Evolutionary conservation across 2,888 invertebrate genomes (phyloP).

Genomic region (Stratiomys singularior): DNA sequence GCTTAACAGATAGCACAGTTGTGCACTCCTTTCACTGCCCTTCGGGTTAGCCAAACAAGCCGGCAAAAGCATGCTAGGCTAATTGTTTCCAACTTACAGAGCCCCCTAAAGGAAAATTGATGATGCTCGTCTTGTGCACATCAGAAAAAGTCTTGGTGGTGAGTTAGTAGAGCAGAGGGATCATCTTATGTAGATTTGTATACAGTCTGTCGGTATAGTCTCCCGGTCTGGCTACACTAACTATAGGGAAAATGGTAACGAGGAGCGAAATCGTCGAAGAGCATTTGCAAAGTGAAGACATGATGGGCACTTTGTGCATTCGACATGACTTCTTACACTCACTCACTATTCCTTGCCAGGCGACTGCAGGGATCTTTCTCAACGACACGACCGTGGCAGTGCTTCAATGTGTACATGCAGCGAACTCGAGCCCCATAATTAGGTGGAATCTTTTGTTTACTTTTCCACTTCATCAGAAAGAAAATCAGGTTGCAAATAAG

Average conservation of each 20-base stretch:
- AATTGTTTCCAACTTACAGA: conserved; percentile 18
- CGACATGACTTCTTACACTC: conserved; percentile 41
- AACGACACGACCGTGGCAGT: background rate
- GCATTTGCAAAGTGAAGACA: conserved; percentile 14
- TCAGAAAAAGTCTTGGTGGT: too few relatives aligned
- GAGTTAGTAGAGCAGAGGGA: background rate
- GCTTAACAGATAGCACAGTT: background rate
- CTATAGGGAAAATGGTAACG: background rate
- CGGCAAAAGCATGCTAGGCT: background rate
- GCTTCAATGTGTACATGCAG: background rate
- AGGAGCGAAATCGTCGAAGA: background rate
- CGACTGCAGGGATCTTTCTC: background rate
- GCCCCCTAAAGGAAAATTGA: conserved; percentile 16
- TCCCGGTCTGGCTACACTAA: background rate
- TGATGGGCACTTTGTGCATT: conserved; percentile 38
- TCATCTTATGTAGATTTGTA: background rate
- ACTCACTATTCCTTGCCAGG: background rate
- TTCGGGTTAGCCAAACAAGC: background rate
- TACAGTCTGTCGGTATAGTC: background rate
- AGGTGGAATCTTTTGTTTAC: conserved; percentile 44
- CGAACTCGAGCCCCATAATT: conserved; percentile 8
- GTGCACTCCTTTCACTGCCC: background rate
- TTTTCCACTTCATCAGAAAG: conserved; percentile 44
- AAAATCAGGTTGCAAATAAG: conserved; percentile 43
- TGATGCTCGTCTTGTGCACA: background rate